Percentiles rank a stretch among this genome's conserved stretches.
phyloP scores from a whole-genome alignment of 2,888 invertebrate genomes.

The Notodonta ziczac region DNA sequence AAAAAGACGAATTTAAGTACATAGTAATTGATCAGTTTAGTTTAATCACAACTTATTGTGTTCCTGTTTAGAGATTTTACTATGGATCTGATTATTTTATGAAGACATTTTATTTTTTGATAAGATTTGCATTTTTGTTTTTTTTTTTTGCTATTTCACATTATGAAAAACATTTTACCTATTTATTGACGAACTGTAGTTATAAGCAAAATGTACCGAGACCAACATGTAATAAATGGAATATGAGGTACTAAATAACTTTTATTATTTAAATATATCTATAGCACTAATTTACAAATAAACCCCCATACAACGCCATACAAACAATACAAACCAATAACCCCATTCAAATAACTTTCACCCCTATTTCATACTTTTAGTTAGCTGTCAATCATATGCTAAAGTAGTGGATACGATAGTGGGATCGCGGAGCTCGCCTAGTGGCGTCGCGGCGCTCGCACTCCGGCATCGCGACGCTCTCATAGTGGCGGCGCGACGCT shows the following conservation, averaged over 20 bases:
- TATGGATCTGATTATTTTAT: slow-evolving; percentile 15
- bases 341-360: too few relatives aligned
- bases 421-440: too few relatives aligned
- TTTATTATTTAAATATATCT: slow-evolving; percentile 9
- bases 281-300: too few relatives aligned
- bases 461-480: too few relatives aligned
- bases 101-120: slow-evolving; percentile 29
- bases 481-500: too few relatives aligned
- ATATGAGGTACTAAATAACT: slow-evolving; percentile 30
- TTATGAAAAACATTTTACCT: slow-evolving; percentile 12
- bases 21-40: background rate
- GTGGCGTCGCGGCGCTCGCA: too few relatives aligned
- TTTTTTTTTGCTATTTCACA: slow-evolving; percentile 19
- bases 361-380: too few relatives aligned
- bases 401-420: too few relatives aligned
- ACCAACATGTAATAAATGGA: slow-evolving; percentile 37
- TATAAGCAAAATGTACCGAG: slow-evolving; percentile 24
- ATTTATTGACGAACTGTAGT: slow-evolving; percentile 16
- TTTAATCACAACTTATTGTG: slow-evolving; percentile 17
- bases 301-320: too few relatives aligned
- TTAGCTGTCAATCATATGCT: too few relatives aligned
- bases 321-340: too few relatives aligned
- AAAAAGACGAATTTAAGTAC: background rate
- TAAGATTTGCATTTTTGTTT: slow-evolving; percentile 22
- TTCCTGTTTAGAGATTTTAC: slow-evolving; percentile 25